These are phyloP conservation scores for Siphlonurus alternatus DNA, from an alignment of 2,888 invertebrate genomes.

Conservation along the genomic window DNA sequence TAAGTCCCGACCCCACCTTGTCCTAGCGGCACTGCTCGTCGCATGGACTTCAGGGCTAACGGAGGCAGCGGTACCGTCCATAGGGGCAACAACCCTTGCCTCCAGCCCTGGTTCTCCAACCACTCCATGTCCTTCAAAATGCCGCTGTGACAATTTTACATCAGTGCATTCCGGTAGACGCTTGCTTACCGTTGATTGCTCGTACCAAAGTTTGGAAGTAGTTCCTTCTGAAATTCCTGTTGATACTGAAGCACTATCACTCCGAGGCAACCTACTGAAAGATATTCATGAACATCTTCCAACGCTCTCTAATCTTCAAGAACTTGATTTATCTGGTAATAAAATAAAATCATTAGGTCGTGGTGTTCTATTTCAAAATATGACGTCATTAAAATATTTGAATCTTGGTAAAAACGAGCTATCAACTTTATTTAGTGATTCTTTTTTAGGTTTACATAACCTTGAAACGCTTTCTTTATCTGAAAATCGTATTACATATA, in stretches of 20 bases:
- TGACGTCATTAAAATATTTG: constrained; percentile 21
- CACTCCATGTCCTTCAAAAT: constrained; percentile 12
- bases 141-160: constrained; percentile 13
- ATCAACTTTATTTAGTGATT: constrained; percentile 21
- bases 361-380: constrained; percentile 22
- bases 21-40: too few relatives aligned
- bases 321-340: constrained; percentile 25
- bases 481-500: constrained; percentile 22
- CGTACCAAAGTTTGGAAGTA: constrained; percentile 17
- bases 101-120: too few relatives aligned
- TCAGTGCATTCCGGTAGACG: constrained; percentile 13
- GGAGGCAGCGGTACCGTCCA: too few relatives aligned
- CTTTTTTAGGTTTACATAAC: constrained; percentile 23
- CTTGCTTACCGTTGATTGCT: constrained; percentile 23
- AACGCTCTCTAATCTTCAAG: constrained; percentile 19
- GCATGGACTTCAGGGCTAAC: too few relatives aligned
- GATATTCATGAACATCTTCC: constrained; percentile 20
- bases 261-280: constrained; percentile 20
- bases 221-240: constrained; percentile 21
- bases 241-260: constrained; percentile 21
- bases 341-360: constrained; percentile 22
- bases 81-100: too few relatives aligned
- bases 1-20: too few relatives aligned
- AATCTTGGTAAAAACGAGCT: constrained; percentile 24
- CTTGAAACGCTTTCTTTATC: constrained; percentile 22